A percentile compares a stretch with the other conserved stretches of the same genome.
Conservation (phyloP, 2,113 vertebrate genomes). For the Vulpes ferrilata region DNA sequence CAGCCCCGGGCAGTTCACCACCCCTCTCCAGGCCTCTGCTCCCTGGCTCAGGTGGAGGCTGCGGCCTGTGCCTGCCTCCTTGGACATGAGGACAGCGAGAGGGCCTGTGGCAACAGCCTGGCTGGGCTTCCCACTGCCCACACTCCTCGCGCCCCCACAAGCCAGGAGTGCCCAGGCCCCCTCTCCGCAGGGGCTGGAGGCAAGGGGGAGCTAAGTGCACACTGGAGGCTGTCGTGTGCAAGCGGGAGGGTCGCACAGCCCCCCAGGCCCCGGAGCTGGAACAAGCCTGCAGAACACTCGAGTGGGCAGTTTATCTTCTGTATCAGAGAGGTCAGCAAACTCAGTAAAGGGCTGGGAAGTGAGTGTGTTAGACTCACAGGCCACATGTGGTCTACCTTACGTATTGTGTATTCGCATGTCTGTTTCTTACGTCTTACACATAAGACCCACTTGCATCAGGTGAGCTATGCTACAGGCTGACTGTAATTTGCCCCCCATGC, state of each 20-base stretch:
- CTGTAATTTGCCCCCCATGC: rapidly evolving
- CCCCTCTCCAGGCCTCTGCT: neutral
- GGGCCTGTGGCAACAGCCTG: neutral
- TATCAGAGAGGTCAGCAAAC: neutral
- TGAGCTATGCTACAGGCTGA: neutral
- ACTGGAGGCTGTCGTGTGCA: too few relatives aligned
- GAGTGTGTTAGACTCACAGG: neutral
- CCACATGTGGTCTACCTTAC: neutral
- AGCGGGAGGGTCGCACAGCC: too few relatives aligned
- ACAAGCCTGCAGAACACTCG: neutral
- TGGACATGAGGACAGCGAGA: neutral
- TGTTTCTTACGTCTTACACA: neutral
- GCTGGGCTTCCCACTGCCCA: too few relatives aligned
- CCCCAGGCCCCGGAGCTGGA: neutral
- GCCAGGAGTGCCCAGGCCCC: neutral
- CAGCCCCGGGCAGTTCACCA: neutral
- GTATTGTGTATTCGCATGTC: neutral
- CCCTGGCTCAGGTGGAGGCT: neutral
- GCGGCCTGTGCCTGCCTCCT: neutral
- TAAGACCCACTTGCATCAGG: neutral
- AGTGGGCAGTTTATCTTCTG: neutral
- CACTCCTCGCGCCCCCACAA: neutral
- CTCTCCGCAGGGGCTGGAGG: too few relatives aligned
- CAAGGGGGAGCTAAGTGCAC: too few relatives aligned
- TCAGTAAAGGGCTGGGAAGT: neutral